Evolutionary conservation across 2,113 vertebrate genomes (phyloP).

Genomic region (Cromileptes altivelis): DNA sequence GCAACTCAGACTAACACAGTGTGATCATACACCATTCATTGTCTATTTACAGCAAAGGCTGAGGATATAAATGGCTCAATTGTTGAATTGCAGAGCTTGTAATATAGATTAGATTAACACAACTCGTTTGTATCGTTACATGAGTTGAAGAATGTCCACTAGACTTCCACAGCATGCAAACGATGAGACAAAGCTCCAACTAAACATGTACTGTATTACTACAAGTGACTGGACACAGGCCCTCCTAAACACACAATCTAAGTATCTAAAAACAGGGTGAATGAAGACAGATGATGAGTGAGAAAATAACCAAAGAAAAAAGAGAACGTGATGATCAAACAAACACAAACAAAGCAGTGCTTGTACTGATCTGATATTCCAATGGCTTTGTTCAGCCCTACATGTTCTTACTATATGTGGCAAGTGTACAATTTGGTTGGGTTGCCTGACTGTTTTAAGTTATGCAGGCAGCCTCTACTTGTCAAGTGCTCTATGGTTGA

Average conservation of each 20-base stretch:
- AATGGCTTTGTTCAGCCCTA: not conserved
- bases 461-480: slow-evolving; percentile 3
- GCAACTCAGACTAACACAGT: slow-evolving; percentile 9
- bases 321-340: slow-evolving; percentile 33
- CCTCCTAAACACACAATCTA: slow-evolving; percentile 33
- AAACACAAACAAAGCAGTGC: slow-evolving; percentile 56
- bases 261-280: slow-evolving; percentile 37
- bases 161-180: slow-evolving; percentile 63
- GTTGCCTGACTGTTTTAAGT: not conserved
- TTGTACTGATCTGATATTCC: slow-evolving; percentile 13
- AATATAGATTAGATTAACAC: slow-evolving; percentile 37
- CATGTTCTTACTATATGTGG: slow-evolving; percentile 22
- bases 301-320: slow-evolving; percentile 39
- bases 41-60: slow-evolving; percentile 55
- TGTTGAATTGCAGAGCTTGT: slow-evolving; percentile 40
- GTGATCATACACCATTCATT: slow-evolving; percentile 25
- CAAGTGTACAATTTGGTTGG: not conserved
- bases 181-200: slow-evolving; percentile 38
- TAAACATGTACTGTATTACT: slow-evolving; percentile 17
- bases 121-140: slow-evolving; percentile 17
- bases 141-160: slow-evolving; percentile 54
- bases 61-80: slow-evolving; percentile 49
- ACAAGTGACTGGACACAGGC: slow-evolving; percentile 28
- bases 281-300: slow-evolving; percentile 67
- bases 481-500: not conserved